Base-by-base conservation (phyloP, 2,888 invertebrate species). In the Tetranychus piercei region DNA sequence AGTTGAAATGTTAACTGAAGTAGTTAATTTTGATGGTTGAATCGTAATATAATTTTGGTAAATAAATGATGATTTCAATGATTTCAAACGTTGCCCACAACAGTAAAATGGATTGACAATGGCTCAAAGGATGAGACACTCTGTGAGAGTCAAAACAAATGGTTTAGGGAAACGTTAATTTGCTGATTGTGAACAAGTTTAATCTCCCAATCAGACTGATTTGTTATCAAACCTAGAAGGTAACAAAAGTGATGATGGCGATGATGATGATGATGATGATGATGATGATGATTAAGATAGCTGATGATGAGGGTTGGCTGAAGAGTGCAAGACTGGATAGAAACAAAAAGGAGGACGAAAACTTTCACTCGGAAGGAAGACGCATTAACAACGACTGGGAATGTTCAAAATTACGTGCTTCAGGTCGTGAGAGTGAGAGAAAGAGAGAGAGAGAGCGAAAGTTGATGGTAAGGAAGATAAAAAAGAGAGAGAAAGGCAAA, bases 381-480 rank as follows among this genome's bases (percentile, higher is more conserved):
- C 15, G 15, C 34, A 34, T 34, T 34, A 34, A 34, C 3, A 34
- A 34, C 34, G 34, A 34, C 34, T 34, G 34, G 34, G 34, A 34
- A 34, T 34, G 34, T 34, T 34, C 34, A 34, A 34, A 34, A 5
- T 34, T 34, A 34, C 34, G 34, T 34, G 34, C 34, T 34, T 34
- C 6, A 69, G 69, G 20, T 18, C 18, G 69, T 20, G 69, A 69
- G 69, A 69, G 69, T 20, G 69, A 69, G 69, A 69, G 69, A 69
- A 22, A 69, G 20, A 69, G 69, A 69, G 69, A 69, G 69, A 67
- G 67, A 67, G 67, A 67, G 67, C 15, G 67, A 69, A 22, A 69
- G 69, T 20, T 69, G 69, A 69, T 69, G 22, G 23, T 69, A 22
- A 69, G 20, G 34, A 69, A 20, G 69, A 69, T 69, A 22, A 69